A percentile compares a stretch with the other conserved stretches of the same genome.
These are phyloP conservation scores for Rhinella marina DNA, from an alignment of 2,797 vertebrate species.

Conservation along the genomic window DNA sequence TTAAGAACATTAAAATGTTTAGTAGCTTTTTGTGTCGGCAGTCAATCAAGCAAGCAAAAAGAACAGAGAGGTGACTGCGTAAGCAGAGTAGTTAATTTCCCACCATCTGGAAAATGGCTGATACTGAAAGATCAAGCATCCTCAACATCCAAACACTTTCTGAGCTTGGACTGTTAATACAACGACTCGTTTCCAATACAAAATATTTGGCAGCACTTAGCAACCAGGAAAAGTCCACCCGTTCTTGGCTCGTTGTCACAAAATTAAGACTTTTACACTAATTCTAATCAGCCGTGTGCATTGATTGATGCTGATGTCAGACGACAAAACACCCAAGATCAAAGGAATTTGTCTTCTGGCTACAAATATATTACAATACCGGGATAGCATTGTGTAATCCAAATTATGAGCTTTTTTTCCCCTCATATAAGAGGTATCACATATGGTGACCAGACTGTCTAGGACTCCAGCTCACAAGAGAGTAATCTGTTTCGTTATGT, in stretches of 20 bases:
- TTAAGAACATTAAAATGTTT: slow-evolving; percentile 55
- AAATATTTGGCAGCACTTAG: slow-evolving; percentile 79
- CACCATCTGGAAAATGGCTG: slow-evolving; percentile 73
- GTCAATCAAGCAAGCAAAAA: slow-evolving; percentile 40
- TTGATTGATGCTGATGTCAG: not conserved
- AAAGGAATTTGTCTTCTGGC: not conserved
- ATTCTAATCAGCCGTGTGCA: slow-evolving; percentile 11
- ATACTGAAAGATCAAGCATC: slow-evolving; percentile 71
- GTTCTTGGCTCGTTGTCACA: slow-evolving; percentile 71
- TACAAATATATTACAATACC: not conserved
- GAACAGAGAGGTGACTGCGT: slow-evolving; percentile 67
- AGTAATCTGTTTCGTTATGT: not conserved
- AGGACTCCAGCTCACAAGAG: not conserved
- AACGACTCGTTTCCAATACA: slow-evolving; percentile 69
- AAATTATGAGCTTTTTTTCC: not conserved
- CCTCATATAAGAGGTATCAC: not conserved
- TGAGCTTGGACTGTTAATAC: slow-evolving; percentile 67
- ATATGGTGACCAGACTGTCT: not conserved
- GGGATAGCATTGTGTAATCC: too few species aligned
- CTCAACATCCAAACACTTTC: slow-evolving; percentile 66
- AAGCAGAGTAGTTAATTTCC: slow-evolving; percentile 78
- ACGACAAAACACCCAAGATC: not conserved
- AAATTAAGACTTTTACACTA: slow-evolving; percentile 1
- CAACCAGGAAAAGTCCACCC: slow-evolving; percentile 80
- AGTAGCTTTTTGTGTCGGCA: slow-evolving; percentile 35